Evolutionary conservation across 2,113 vertebrate species (phyloP).

Genomic region (Alligator sinensis): DNA sequence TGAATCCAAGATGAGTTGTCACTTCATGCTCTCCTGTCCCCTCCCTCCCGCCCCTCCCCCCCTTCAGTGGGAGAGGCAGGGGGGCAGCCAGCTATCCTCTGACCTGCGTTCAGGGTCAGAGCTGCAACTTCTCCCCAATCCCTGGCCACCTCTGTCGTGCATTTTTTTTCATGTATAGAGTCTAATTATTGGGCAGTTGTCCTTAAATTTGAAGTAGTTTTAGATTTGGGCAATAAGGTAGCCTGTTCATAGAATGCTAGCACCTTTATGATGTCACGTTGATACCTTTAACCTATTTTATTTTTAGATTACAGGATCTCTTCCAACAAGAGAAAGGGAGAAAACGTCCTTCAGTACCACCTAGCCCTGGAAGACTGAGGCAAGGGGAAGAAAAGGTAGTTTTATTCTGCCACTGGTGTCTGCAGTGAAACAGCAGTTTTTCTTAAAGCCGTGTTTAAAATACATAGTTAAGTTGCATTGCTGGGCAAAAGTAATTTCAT

Average conservation of each 20-base stretch:
- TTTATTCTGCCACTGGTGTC: background rate
- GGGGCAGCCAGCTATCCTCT: too few relatives aligned
- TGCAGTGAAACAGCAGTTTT: background rate
- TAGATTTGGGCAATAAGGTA: background rate
- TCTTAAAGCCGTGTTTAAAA: background rate
- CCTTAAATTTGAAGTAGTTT: too few relatives aligned
- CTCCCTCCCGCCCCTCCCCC: too few relatives aligned
- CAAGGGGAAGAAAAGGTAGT: slow-evolving; percentile 94
- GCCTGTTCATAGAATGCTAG: background rate
- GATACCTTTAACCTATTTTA: background rate
- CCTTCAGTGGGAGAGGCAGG: too few relatives aligned
- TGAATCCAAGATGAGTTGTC: too few relatives aligned
- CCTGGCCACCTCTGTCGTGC: too few relatives aligned
- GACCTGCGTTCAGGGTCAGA: too few relatives aligned
- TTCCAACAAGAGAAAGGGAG: slow-evolving; percentile 98
- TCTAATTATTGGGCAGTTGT: too few relatives aligned
- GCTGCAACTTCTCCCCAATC: too few relatives aligned
- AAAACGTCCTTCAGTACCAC: slow-evolving; percentile 94
- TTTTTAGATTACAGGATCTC: slow-evolving; percentile 91
- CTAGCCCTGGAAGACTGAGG: slow-evolving; percentile 94
- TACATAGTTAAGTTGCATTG: background rate
- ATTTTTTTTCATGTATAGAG: too few relatives aligned
- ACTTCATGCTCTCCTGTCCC: too few relatives aligned
- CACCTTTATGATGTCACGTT: background rate
- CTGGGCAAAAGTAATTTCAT: too few relatives aligned